These are phyloP conservation scores for Apostichopus leukothele DNA, from an alignment of 53 echinoderm and acorn worm species.

Conservation along the genomic window DNA sequence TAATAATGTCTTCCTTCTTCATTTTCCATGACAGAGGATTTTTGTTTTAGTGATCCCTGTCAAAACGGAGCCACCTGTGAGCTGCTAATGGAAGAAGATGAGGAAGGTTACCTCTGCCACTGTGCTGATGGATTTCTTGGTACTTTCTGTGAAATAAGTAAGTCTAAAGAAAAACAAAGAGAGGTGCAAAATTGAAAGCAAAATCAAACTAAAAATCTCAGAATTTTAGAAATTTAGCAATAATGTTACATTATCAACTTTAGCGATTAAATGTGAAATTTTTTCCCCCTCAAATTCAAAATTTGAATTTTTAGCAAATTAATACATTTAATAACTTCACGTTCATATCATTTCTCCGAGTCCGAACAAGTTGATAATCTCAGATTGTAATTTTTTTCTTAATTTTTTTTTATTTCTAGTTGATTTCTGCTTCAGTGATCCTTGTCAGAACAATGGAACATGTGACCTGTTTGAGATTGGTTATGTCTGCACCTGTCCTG, in stretches of 20 bases:
- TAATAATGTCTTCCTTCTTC: not conserved
- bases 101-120: constrained; percentile 58
- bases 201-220: no score
- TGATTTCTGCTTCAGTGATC: constrained; percentile 75
- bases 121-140: constrained; percentile 64
- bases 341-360: no score
- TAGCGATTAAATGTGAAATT: no score
- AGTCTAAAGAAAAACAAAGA: not conserved
- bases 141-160: constrained; percentile 37
- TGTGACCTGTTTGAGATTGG: constrained; percentile 52
- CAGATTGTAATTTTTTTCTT: not conserved
- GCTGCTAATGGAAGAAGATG: constrained; percentile 31
- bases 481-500: constrained; percentile 63
- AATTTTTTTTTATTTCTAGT: constrained; percentile 34
- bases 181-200: no score
- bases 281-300: no score
- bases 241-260: no score
- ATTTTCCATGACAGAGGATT: constrained; percentile 53
- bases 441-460: constrained; percentile 70
- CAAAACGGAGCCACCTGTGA: constrained; percentile 69
- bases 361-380: no score
- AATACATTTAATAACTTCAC: no score
- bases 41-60: constrained; percentile 71
- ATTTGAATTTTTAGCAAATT: no score
- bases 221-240: no score